phyloP scores from a whole-genome alignment of 2,113 vertebrate genomes.

The Nibea coibor region DNA sequence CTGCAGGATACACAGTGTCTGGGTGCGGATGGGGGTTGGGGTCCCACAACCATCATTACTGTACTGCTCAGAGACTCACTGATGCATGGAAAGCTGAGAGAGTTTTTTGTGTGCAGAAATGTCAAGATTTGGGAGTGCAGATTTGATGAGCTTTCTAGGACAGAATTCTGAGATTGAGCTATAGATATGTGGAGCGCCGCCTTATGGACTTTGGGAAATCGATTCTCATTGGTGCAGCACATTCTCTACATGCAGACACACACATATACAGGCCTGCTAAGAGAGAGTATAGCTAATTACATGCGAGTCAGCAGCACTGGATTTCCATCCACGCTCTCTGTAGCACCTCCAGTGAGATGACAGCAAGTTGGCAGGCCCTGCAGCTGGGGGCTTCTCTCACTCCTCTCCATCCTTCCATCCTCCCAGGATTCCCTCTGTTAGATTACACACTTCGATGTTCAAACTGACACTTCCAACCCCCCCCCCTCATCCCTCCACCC shows the following conservation, averaged over 20 bases:
- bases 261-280: constrained; percentile 30
- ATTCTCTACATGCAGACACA: constrained; percentile 37
- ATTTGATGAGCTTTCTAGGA: constrained; percentile 36
- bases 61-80: constrained; percentile 52
- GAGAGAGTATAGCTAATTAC: constrained; percentile 70
- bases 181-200: constrained; percentile 2
- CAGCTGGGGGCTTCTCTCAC: constrained; percentile 71
- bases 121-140: constrained; percentile 4
- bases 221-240: constrained; percentile 21
- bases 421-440: constrained; percentile 77
- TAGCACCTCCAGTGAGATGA: constrained; percentile 77
- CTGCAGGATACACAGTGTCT: constrained; percentile 52
- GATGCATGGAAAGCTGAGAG: constrained; percentile 53
- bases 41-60: constrained; percentile 51
- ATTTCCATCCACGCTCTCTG: constrained; percentile 67
- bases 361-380: constrained; percentile 79
- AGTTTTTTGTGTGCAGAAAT: constrained; percentile 27
- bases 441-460: constrained; percentile 68
- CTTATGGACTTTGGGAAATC: constrained; percentile 5
- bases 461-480: constrained; percentile 53
- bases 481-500: too few relatives aligned
- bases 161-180: constrained; percentile 12
- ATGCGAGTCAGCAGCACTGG: constrained; percentile 65
- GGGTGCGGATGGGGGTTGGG: constrained; percentile 36
- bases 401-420: constrained; percentile 61